Base-by-base conservation (phyloP, 2,888 invertebrate genomes). In the Cryptus viduatorius region DNA sequence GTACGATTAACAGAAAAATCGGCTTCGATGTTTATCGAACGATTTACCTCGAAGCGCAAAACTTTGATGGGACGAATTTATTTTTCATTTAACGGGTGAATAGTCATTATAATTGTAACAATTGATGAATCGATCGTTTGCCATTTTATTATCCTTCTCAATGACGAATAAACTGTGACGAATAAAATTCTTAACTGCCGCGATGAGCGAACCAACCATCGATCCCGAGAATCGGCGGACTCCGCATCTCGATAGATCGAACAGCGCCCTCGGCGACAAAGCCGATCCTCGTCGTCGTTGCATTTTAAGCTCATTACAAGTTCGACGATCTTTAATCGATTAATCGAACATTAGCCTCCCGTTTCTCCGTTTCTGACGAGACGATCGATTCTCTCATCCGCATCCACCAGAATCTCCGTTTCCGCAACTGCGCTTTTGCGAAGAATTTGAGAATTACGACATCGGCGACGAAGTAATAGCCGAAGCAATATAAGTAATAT, bases 21-120 rank as follows among this genome's bases (percentile, higher is more conserved):
- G 24, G 24, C 14, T 3, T 59, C 59, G 59, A 12, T 29, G 5
- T 24, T 14, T 37, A 37, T 8, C 37, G 59, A 29, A 1, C 10
- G 12, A 59, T 24, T 12, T 4, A 29, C 5, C 7, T 14, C 29
- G 29, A 14, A 61, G 14, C 31, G 14, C 29, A 5, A n/a, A n/a
- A 61, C n/a, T 61, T 61, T 61, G 31, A 5, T 14, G 31, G 61
- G n/a, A 61, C 31, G n/a, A 29, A 61, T 61, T 61, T 61, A 61
- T 31, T 14, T 14, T 29, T 24, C 24, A 4, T n/a, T 48, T 14
- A 4, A 37, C 8, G 37, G 48, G 48, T 12, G 48, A 48, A 48
- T 48, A 48, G n/a, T n/a, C 48, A 48, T 48, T 48, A 7, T 4
- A 37, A 5, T 48, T 48, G 48, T 1, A 4, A 12, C n/a, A 10